phyloP scores from a whole-genome alignment of 2,888 invertebrate species.

The Rosalia funebris region DNA sequence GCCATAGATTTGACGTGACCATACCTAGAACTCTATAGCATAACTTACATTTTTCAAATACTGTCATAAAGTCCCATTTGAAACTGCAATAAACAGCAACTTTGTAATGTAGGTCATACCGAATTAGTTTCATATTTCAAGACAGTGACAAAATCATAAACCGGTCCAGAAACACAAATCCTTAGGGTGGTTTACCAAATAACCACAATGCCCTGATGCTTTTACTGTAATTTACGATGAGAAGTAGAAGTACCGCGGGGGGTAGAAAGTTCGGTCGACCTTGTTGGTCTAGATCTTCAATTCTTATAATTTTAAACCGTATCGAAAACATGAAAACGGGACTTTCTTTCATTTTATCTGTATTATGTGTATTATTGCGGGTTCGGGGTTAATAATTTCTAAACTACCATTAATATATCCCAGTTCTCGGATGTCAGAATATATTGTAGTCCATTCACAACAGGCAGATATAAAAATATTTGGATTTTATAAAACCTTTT shows the following conservation, averaged over 20 bases:
- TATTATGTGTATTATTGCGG: not conserved
- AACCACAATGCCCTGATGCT: constrained; percentile 22
- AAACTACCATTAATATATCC: not conserved
- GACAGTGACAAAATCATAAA: constrained; percentile 24
- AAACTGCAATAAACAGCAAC: constrained; percentile 17
- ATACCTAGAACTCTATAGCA: not conserved
- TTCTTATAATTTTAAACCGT: constrained; percentile 14
- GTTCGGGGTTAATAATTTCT: not conserved
- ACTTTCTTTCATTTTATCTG: constrained; percentile 30
- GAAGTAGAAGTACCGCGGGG: constrained; percentile 20
- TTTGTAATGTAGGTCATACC: constrained; percentile 24
- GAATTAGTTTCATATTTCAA: constrained; percentile 24
- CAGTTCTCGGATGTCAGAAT: no score
- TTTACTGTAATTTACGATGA: constrained; percentile 23
- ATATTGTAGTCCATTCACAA: no score
- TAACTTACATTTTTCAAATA: not conserved
- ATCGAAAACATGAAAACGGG: constrained; percentile 27
- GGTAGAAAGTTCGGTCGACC: constrained; percentile 19
- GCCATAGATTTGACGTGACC: no score
- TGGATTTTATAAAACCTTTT: no score
- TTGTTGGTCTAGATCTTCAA: constrained; percentile 1
- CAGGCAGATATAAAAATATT: no score
- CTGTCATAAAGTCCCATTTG: constrained; percentile 7
- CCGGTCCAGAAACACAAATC: constrained; percentile 11
- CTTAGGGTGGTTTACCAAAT: constrained; percentile 26